Evolutionary conservation across 92 coral and sea anemone species (phyloP).

Genomic region (Porites divaricata): DNA sequence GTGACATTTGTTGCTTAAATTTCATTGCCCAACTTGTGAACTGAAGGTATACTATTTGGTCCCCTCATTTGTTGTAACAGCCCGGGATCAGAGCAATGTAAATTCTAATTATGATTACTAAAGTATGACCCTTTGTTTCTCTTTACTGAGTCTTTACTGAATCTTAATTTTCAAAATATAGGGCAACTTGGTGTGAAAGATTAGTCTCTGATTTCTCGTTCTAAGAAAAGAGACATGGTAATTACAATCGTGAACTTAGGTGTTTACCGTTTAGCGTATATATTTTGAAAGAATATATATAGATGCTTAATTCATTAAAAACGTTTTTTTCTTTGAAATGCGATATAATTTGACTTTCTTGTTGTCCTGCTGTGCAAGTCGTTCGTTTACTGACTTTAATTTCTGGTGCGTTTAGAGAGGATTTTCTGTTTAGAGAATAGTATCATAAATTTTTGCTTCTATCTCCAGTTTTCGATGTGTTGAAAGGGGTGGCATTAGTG

Average conservation of each 20-base stretch:
- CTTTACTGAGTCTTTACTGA: background rate
- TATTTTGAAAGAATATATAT: background rate
- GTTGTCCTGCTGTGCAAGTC: background rate
- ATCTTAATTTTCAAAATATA: background rate
- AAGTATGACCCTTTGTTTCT: too few relatives aligned
- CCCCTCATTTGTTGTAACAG: background rate
- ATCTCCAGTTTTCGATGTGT: background rate
- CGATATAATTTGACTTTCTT: background rate
- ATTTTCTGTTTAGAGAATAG: background rate
- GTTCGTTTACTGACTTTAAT: background rate
- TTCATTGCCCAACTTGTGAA: background rate
- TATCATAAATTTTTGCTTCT: background rate
- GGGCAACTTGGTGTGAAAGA: too few relatives aligned
- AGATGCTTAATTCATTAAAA: background rate
- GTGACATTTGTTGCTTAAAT: too few relatives aligned
- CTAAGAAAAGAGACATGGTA: too few relatives aligned
- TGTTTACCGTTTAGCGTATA: background rate
- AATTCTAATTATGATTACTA: background rate
- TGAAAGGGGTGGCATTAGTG: background rate
- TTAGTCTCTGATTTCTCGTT: too few relatives aligned
- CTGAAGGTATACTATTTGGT: background rate
- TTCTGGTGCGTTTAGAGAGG: background rate
- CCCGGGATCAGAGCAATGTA: background rate
- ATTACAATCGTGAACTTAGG: background rate
- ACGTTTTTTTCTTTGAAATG: background rate